Evolutionary conservation across 2,113 vertebrate species (phyloP), one percentile per base, ranked within the genome.

Genomic region (Cyphomyrus discorhynchus): DNA sequence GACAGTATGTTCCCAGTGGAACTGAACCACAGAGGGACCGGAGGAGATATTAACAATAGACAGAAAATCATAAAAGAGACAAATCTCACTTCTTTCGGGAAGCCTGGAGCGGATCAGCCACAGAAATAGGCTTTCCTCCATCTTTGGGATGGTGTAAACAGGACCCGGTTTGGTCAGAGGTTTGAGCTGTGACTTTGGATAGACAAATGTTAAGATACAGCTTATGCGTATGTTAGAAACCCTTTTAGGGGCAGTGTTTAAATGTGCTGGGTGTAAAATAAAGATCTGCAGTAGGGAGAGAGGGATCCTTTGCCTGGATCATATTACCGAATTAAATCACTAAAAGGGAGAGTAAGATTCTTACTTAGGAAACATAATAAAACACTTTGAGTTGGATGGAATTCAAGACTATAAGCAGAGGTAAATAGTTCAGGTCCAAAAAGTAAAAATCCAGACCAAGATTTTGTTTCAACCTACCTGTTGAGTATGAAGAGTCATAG

Each of bases 41-140:
- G 15, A 53, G 85, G 47, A 87, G 50, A 53, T 53, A 87, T 87
- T 87, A 87, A 35, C 85, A 87, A 87, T 53, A 87, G 85, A 87
- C 24, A 87, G 50, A 87, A 87, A 35, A 87, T 87, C 85, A 87
- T 87, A 87, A 87, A 87, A 87, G 85, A 87, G 85, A 87, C 85
- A 87, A 87, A 87, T 87, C 49, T 87, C 85, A 56, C 85, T 87
- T 87, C 85, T 53, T 53, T 50, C 85, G n/a, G 85, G 50, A 87
- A 42, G 85, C 85, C 85, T 39, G 50, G 50, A 87, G 85, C 50
- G 47, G 50, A 47, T 86, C 24, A 86, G 46, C 8, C 27, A 87
- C 50, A 87, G 50, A 87, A 87, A 87, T 56, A 87, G 85, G 27
- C 31, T 87, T 87, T 53, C 11, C 27, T 31, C 50, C 27, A 49